Base-by-base conservation (phyloP, 2,888 invertebrate species). In the Agrochola circellaris region DNA sequence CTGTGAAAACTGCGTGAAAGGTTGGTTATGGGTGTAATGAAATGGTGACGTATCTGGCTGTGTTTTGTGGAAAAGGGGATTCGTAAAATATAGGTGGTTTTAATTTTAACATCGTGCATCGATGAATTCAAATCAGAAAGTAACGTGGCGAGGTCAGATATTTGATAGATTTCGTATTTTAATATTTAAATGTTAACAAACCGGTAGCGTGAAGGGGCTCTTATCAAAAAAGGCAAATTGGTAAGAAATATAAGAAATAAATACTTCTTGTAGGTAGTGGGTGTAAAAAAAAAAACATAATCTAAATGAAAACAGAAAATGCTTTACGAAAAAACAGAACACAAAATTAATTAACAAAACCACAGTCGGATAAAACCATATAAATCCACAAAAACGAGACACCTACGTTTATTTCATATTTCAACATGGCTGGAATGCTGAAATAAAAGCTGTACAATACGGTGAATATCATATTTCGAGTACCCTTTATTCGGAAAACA, bases 391-490 rank as follows among this genome's bases (percentile, higher is more conserved):
- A 73, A 66, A 81, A 85, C 23, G 13, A 58, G 15, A 85, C 75
- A 70, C 75, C 38, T 60, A 61, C 64, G 9, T 69, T 48, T 56
- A 74, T 67, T 67, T 34, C 34, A 64, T 72, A 61, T 61, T 61
- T 26, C 68, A 77, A 38, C 26, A 74, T 42, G 23, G n/a, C 61
- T 48, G 58, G 23, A 62, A 72, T 20, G 9, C 17, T 45, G 48
- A 75, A 65, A 84, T 80, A 75, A 84, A 75, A 80, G 42, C 56
- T 23, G 30, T 45, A 72, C 80, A 66, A 74, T 80, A 79, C 56
- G 54, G 65, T 42, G 62, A 81, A 88, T 88, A 85, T 88, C 80
- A 82, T 64, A 83, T 88, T 82, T 75, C 89, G 73, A 66, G 38
- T 62, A 83, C 61, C 77, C 74, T 78, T 79, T 81, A 75, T 79